phyloP scores from a whole-genome alignment of 2,888 invertebrate species.

The Mimas tiliae region DNA sequence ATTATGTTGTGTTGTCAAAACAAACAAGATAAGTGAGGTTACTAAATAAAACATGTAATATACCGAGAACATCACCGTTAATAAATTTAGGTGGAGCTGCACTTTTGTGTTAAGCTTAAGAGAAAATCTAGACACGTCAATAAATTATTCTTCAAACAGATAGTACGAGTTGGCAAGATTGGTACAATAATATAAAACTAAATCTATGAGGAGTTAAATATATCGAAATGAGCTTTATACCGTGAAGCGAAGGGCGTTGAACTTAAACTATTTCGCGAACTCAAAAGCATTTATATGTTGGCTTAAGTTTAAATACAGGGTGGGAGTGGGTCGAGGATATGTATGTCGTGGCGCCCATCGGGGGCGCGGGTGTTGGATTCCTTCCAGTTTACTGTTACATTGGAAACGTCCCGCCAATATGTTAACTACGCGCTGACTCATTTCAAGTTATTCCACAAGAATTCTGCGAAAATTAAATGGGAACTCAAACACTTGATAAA shows the following conservation, averaged over 20 bases:
- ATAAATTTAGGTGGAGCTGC: conserved; percentile 1
- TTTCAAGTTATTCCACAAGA: neutral
- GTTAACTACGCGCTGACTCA: conserved; percentile 23
- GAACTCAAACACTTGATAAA: neutral
- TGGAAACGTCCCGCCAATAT: conserved; percentile 28
- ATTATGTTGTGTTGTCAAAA: neutral
- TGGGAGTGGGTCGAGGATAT: conserved; percentile 44
- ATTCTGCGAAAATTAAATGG: conserved; percentile 15
- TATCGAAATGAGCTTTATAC: conserved; percentile 12
- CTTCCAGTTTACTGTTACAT: conserved; percentile 46
- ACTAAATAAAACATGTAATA: neutral
- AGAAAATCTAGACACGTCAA: conserved; percentile 25
- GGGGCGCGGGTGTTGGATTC: conserved; percentile 45
- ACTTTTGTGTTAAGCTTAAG: neutral
- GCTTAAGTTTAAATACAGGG: conserved; percentile 6
- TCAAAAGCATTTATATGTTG: neutral
- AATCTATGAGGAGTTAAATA: neutral
- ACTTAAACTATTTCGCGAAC: neutral
- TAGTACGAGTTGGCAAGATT: conserved; percentile 13
- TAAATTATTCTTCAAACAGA: conserved; percentile 21
- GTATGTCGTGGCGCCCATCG: conserved; percentile 40
- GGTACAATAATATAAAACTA: neutral
- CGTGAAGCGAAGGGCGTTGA: neutral
- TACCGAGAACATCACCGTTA: neutral
- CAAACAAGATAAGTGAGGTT: neutral